phyloP scores from a whole-genome alignment of 1,140 invertebrate species.

The Brachionus plicatilis region DNA sequence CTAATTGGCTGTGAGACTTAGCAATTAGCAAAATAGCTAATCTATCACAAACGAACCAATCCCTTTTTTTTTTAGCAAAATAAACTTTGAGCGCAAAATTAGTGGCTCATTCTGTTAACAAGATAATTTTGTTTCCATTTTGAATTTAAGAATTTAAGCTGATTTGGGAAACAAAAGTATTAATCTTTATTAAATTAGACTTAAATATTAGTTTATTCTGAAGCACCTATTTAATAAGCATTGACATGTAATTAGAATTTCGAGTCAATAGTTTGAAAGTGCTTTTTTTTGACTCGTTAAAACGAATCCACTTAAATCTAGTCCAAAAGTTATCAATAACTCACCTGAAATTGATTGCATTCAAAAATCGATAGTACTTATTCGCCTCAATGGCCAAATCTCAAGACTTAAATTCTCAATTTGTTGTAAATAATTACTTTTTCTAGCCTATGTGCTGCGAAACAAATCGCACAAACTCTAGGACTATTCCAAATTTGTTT shows the following conservation, averaged over 20 bases:
- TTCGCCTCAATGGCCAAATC: not conserved
- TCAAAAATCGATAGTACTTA: not conserved
- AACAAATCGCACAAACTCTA: no score
- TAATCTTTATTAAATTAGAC: conserved; percentile 17
- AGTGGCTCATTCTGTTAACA: not conserved
- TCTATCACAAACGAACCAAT: not conserved
- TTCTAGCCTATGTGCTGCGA: not conserved
- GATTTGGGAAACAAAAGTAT: not conserved
- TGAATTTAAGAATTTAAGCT: not conserved
- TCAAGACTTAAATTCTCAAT: conserved; percentile 1
- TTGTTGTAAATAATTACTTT: not conserved
- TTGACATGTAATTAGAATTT: conserved; percentile 25
- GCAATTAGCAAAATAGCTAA: not conserved
- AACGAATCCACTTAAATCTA: not conserved
- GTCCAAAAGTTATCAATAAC: not conserved
- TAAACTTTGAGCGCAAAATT: not conserved
- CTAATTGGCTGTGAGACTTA: not conserved
- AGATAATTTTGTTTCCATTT: not conserved
- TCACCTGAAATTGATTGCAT: not conserved
- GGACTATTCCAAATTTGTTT: no score
- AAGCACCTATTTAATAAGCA: conserved; percentile 34
- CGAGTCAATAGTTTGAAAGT: not conserved
- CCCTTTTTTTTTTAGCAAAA: not conserved
- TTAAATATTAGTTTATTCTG: conserved; percentile 1
- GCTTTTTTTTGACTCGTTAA: not conserved